Evolutionary conservation across 2,888 invertebrate species (phyloP).

Genomic region (Steinernema hermaphroditum): DNA sequence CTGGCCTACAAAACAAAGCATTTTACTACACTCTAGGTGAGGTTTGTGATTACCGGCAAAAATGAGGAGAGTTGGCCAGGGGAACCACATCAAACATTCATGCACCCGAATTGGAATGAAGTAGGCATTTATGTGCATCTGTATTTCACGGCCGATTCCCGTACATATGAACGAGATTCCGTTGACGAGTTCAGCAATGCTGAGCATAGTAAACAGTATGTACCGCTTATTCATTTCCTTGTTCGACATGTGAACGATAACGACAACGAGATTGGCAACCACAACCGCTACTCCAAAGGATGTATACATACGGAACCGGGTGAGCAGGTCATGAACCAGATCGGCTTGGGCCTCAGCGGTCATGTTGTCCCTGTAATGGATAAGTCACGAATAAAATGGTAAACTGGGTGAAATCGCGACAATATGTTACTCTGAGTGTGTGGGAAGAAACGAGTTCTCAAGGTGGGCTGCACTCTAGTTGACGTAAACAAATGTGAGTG

Average conservation of each 20-base stretch:
- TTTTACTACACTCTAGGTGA: not conserved
- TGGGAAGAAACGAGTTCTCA: too few species aligned
- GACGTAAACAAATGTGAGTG: too few species aligned
- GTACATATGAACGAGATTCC: slow-evolving; percentile 47
- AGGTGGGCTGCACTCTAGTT: too few species aligned
- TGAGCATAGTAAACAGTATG: slow-evolving; percentile 44
- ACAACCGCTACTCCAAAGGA: slow-evolving; percentile 43
- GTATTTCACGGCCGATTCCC: slow-evolving; percentile 39
- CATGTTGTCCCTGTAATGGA: not conserved
- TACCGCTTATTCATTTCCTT: slow-evolving; percentile 47
- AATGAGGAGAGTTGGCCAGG: slow-evolving; percentile 48
- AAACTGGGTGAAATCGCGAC: too few species aligned
- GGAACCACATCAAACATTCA: slow-evolving; percentile 42
- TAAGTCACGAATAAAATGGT: too few species aligned
- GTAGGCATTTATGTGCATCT: slow-evolving; percentile 35
- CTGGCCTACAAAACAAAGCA: slow-evolving; percentile 38
- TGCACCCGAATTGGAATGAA: slow-evolving; percentile 37
- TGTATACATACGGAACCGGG: slow-evolving; percentile 42
- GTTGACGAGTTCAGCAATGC: slow-evolving; percentile 46
- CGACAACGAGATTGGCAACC: slow-evolving; percentile 40
- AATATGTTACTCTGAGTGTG: too few species aligned
- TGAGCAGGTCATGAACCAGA: slow-evolving; percentile 20
- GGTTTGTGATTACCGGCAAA: slow-evolving; percentile 37
- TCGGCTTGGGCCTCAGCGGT: not conserved
- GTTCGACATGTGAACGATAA: slow-evolving; percentile 45